These are phyloP conservation scores for Gasterosteus aculeatus DNA, from an alignment of 2,113 vertebrate species.

Conservation along the genomic window DNA sequence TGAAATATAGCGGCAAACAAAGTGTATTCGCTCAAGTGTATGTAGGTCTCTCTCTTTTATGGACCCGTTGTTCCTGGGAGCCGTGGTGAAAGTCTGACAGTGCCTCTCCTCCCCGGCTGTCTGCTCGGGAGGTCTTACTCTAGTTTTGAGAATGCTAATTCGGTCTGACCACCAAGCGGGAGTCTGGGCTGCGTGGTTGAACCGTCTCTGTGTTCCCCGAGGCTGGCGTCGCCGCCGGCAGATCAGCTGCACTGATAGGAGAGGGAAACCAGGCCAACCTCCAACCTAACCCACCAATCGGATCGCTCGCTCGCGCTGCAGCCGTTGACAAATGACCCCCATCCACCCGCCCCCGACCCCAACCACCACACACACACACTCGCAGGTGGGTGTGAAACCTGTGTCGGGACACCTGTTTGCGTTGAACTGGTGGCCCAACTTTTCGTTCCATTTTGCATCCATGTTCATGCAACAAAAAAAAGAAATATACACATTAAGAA, in stretches of 20 bases:
- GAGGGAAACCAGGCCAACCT: constrained; percentile 75
- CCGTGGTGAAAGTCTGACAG: constrained; percentile 25
- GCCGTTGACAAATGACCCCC: constrained; percentile 65
- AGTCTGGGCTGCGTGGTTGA: constrained; percentile 68
- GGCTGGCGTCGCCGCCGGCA: constrained; percentile 67
- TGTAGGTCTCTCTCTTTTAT: constrained; percentile 35
- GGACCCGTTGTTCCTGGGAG: constrained; percentile 29
- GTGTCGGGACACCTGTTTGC: constrained; percentile 55
- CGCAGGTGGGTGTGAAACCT: constrained; percentile 62
- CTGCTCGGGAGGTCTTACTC: constrained; percentile 59
- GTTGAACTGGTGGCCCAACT: constrained; percentile 17
- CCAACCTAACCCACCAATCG: constrained; percentile 63
- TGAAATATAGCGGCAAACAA: constrained; percentile 4
- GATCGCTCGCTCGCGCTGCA: constrained; percentile 43
- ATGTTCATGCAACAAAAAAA: constrained; percentile 6
- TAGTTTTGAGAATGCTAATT: constrained; percentile 73
- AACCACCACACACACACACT: constrained; percentile 40
- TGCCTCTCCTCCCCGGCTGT: constrained; percentile 19
- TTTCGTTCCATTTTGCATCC: constrained; percentile 1
- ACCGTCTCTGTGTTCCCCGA: constrained; percentile 67
- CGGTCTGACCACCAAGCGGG: constrained; percentile 70
- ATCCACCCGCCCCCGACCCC: constrained; percentile 24
- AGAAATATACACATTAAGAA: background rate
- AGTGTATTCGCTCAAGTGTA: constrained; percentile 32
- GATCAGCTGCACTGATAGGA: constrained; percentile 75